Base-by-base conservation (phyloP, 2,888 invertebrate species). In the Cremastinae sp. region DNA sequence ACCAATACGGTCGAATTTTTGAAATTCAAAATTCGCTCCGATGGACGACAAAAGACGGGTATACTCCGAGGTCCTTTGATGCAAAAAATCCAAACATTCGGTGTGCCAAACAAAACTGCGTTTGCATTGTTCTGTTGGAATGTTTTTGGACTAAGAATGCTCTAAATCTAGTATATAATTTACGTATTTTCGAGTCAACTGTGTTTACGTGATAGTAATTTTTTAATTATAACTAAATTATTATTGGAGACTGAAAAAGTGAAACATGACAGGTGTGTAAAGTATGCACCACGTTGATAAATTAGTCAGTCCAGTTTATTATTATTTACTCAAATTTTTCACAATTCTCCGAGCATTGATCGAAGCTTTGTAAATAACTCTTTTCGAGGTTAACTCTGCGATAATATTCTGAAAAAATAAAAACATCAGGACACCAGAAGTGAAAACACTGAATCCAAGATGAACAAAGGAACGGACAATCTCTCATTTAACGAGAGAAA, bases 21-120 rank as follows among this genome's bases (percentile, higher is more conserved):
- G 68, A 28, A 62, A 78, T 87, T 86, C 69, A 76, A 87, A 86
- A 82, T 70, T 70, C n/a, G 75, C 64, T 76, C 72, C 64, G 71
- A 58, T 71, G 72, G 68, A 70, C 78, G 65, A 78, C 55, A 59
- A 62, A 81, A 75, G 81, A 84, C 85, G 83, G 82, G 86, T 86
- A 83, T 41, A 75, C 64, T 0, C n/a, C 14, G 18, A 28, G 2
- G 14, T 16, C 12, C 20, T 4, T 22, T 47, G n/a, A 8, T 9
- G 37, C n/a, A 9, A 49, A 12, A 53, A 39, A 58, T 35, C 41
- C 39, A 69, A 69, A 69, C 39, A 69, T 8, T 16, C 39, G 14
- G n/a, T 14, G 12, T 20, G 7, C 22, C 12, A 22, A 28, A 14
- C 28, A 47, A 39, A 8, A 41, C n/a, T 5, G 16, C 3, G 14